These are phyloP conservation scores for Trachythela sp. DNA, from an alignment of 64 coral and sea anemone genomes.

Conservation along the genomic window DNA sequence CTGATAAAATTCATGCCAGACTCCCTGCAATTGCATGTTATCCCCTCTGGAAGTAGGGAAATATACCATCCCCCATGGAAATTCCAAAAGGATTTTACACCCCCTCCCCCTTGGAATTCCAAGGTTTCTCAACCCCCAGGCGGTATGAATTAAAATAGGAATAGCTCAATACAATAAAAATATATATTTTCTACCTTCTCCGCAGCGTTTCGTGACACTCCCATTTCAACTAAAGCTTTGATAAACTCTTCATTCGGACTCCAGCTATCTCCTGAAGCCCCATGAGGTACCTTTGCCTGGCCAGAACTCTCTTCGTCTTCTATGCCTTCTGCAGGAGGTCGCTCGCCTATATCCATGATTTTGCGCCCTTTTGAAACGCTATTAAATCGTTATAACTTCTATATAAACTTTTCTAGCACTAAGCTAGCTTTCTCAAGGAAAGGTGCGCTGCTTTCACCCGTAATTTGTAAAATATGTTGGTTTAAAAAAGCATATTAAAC, in stretches of 20 bases:
- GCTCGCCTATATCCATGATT: background rate
- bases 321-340: background rate
- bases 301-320: background rate
- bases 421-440: background rate
- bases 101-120: too few relatives aligned
- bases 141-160: too few relatives aligned
- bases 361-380: background rate
- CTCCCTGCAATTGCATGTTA: too few relatives aligned
- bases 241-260: background rate
- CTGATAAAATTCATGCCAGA: too few relatives aligned
- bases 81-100: too few relatives aligned
- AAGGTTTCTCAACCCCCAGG: too few relatives aligned
- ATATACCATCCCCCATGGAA: too few relatives aligned
- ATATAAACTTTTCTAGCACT: background rate
- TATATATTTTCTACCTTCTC: conserved; percentile 5
- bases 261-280: background rate
- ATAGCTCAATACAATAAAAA: too few relatives aligned
- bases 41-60: too few relatives aligned
- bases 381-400: background rate
- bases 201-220: background rate
- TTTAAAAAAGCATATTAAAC: background rate
- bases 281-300: background rate
- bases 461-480: background rate
- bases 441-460: background rate
- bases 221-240: conserved; percentile 9